These are phyloP conservation scores for Ischnura elegans DNA, from an alignment of 2,888 invertebrate species.

Conservation along the genomic window DNA sequence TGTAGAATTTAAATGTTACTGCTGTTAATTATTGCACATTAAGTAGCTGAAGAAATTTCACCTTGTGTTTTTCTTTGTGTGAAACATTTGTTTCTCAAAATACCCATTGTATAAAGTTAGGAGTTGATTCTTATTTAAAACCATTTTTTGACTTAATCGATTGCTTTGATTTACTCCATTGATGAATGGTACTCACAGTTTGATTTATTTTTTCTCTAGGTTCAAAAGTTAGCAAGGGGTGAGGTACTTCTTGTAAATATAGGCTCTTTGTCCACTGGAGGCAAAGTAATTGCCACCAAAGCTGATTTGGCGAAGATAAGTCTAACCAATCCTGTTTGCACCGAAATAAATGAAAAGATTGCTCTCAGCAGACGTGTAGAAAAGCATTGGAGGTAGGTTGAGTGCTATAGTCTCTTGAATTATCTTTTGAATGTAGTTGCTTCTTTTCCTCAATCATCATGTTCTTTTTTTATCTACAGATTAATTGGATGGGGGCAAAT, in stretches of 20 bases:
- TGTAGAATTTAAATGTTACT: too few relatives aligned
- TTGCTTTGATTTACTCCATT: too few relatives aligned
- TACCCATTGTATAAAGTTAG: too few relatives aligned
- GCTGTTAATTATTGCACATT: too few relatives aligned
- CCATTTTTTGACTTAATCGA: too few relatives aligned
- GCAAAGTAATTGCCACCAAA: slow-evolving; percentile 95
- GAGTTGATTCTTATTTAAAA: too few relatives aligned
- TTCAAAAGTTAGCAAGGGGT: slow-evolving; percentile 93
- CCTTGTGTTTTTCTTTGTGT: too few relatives aligned
- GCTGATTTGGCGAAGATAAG: slow-evolving; percentile 98
- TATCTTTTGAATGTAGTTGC: not conserved
- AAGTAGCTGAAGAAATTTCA: too few relatives aligned
- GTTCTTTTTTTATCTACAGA: slow-evolving; percentile 79
- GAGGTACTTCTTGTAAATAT: slow-evolving; percentile 99
- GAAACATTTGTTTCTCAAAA: too few relatives aligned
- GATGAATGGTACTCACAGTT: too few relatives aligned
- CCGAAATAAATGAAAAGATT: slow-evolving; percentile 99
- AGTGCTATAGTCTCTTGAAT: not conserved
- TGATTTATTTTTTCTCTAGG: slow-evolving; percentile 81
- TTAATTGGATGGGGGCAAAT: slow-evolving; percentile 99
- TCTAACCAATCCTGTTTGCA: slow-evolving; percentile 98
- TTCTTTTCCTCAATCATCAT: not conserved
- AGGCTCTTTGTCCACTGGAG: slow-evolving; percentile 98
- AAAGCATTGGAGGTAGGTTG: slow-evolving; percentile 96
- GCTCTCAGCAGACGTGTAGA: slow-evolving; percentile 99